Conservation (phyloP, 2,113 vertebrate species). For the Coracopsis vasa region DNA sequence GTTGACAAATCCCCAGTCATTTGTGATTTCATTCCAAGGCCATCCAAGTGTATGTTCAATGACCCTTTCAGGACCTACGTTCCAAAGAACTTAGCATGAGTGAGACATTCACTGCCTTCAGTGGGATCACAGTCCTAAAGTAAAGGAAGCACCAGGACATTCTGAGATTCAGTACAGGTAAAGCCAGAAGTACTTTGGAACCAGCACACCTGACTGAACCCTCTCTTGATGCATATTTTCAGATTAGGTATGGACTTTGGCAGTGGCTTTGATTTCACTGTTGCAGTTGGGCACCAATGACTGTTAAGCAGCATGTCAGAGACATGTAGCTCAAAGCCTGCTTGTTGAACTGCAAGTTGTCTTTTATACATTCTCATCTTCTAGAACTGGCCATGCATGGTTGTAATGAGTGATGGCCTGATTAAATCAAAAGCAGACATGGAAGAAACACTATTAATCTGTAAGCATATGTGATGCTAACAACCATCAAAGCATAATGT, state of each 20-base stretch:
- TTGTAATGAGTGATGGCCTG: slow-evolving; percentile 34
- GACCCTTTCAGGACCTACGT: background rate
- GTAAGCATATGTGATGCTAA: slow-evolving; percentile 35
- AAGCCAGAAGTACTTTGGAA: background rate
- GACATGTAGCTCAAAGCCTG: background rate
- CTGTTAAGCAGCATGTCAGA: background rate
- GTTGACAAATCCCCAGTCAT: background rate
- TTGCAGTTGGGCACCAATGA: background rate
- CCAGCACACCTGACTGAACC: rapidly evolving
- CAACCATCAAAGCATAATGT: background rate
- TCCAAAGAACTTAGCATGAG: background rate
- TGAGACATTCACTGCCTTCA: rapidly evolving
- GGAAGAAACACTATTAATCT: slow-evolving; percentile 31
- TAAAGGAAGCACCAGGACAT: rapidly evolving
- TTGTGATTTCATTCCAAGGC: background rate
- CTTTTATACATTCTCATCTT: background rate
- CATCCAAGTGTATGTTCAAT: rapidly evolving
- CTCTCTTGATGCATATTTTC: rapidly evolving
- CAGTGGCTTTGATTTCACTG: rapidly evolving
- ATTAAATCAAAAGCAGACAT: slow-evolving; percentile 53
- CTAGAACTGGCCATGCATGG: background rate
- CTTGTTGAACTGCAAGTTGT: background rate
- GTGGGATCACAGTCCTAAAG: background rate
- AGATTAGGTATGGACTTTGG: background rate
- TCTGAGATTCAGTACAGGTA: background rate